Evolutionary conservation across 30 jellyfish, hydroid and myxozoan genomes (phyloP).

Genomic region (Turritopsis rubra): DNA sequence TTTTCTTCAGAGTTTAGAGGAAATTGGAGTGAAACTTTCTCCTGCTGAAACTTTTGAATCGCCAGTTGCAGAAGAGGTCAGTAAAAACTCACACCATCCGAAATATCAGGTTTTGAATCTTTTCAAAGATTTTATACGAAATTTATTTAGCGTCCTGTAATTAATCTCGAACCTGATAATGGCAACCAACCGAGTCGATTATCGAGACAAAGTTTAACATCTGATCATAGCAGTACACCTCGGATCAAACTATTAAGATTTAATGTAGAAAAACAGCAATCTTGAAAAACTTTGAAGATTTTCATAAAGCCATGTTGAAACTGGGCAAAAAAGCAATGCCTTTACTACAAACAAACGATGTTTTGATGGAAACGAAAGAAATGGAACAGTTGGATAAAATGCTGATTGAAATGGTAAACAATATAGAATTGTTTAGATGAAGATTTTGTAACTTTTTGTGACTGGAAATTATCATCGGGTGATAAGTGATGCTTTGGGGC

Average conservation of each 20-base stretch:
- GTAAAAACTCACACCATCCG: background rate
- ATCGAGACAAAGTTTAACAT: background rate
- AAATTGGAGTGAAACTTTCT: background rate
- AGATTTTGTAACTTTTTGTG: too few relatives aligned
- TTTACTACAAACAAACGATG: background rate
- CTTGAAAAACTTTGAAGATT: background rate
- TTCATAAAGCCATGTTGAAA: background rate
- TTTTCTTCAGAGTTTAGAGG: background rate
- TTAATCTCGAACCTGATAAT: background rate
- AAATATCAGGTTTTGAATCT: background rate
- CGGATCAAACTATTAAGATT: background rate
- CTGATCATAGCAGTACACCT: background rate
- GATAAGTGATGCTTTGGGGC: too few relatives aligned
- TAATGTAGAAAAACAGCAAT: background rate
- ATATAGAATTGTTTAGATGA: too few relatives aligned
- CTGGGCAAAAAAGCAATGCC: background rate
- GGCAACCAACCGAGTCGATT: background rate
- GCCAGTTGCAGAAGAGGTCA: background rate
- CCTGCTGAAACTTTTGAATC: background rate
- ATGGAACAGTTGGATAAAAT: background rate
- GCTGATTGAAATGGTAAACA: background rate
- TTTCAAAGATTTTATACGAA: too few relatives aligned
- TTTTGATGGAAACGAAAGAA: background rate
- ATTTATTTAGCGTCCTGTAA: background rate
- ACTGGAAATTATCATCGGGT: too few relatives aligned